A percentile compares a stretch with the other conserved stretches of the same genome.
These are phyloP conservation scores for Malacosoma neustria DNA, from an alignment of 2,888 invertebrate species.

Conservation along the genomic window DNA sequence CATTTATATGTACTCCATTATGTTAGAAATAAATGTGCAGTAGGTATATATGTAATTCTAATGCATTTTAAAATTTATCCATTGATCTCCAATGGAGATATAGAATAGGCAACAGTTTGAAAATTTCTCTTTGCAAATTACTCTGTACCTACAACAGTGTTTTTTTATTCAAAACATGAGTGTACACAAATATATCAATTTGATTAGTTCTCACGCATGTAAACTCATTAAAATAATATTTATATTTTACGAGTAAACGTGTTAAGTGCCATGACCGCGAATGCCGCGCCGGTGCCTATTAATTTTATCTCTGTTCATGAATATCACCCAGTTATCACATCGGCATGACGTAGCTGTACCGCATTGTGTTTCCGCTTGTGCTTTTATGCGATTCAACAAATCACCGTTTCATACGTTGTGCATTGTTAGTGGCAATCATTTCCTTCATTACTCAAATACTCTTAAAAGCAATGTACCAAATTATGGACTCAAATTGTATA, in stretches of 20 bases:
- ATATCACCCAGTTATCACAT: conserved; percentile 20
- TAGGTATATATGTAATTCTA: too few species aligned
- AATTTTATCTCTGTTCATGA: conserved; percentile 22
- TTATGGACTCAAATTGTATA: too few species aligned
- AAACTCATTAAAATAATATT: not conserved
- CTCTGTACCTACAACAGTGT: not conserved
- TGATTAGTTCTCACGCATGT: not conserved
- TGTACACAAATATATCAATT: not conserved
- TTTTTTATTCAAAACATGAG: not conserved
- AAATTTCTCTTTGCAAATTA: not conserved
- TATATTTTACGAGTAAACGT: too few species aligned
- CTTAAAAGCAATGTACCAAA: not conserved
- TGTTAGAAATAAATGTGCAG: too few species aligned
- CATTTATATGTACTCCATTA: too few species aligned
- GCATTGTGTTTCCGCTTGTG: conserved; percentile 22
- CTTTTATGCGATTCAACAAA: conserved; percentile 17
- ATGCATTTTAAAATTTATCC: too few species aligned
- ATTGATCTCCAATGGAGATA: too few species aligned
- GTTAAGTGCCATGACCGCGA: conserved; percentile 15
- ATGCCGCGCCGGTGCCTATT: conserved; percentile 14
- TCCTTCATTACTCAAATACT: not conserved
- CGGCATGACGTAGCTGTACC: conserved; percentile 23
- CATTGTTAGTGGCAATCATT: conserved; percentile 1
- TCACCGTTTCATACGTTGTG: conserved; percentile 4
- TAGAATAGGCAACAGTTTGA: too few species aligned